Evolutionary conservation across 2,113 vertebrate genomes (phyloP), one percentile per base, ranked within the genome.

Genomic region (Cynopterus brachyotis): DNA sequence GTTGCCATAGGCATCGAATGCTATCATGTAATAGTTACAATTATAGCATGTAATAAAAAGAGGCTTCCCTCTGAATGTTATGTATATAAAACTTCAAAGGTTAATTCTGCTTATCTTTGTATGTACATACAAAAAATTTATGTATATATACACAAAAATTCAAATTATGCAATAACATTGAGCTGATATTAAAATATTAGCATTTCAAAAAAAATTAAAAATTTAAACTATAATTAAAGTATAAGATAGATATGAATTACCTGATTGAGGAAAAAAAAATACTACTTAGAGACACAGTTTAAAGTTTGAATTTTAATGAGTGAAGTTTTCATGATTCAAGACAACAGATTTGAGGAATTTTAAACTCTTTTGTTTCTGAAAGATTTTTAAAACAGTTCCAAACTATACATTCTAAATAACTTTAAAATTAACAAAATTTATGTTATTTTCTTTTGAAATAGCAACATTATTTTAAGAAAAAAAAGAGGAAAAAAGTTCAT

Each of bases 171-270:
- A 53, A 17, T 92, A 55, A 35, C 30, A 42, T 75, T 92, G 12
- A 66, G 19, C 5, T 90, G 16, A 60, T 92, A 2, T n/a, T 80
- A 37, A 62, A 45, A 35, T 35, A 66, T 64, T 81, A 90, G 76
- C 35, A 3, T 78, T 96, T 30, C 5, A 73, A 30, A 79, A 96
- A 96, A 96, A 96, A 70, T 37, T 87, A 53, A 82, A 76, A 50
- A 2, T 75, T 88, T 6, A 30, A 91, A 55, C 4, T 45, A 8
- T 40, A 40, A 73, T n/a, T 89, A 28, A 89, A 66, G 5, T 37
- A 2, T 40, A 50, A n/a, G 6, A n/a, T 37, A 69, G 2, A 67
- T n/a, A 60, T 53, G 9, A 95, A 42, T 37, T 87, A n/a, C 7
- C 28, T 15, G 28, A 2, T 64, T 1, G 11, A 19, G 22, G 13